Evolutionary conservation across 2,888 invertebrate genomes (phyloP).

Genomic region (Drosophila mimica): DNA sequence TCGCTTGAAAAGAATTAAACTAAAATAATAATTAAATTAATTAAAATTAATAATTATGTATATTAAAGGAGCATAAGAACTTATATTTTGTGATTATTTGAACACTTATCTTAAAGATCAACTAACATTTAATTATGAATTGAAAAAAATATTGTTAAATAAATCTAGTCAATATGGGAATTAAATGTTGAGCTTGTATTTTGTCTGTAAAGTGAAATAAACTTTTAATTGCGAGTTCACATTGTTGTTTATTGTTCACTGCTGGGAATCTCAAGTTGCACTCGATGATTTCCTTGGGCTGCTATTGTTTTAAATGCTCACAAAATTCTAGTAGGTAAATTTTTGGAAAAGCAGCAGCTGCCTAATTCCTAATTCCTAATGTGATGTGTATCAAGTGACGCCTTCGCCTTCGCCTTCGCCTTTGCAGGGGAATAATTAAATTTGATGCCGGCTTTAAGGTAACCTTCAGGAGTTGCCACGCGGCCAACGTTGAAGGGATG

Average conservation of each 20-base stretch:
- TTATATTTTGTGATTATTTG: too few species aligned
- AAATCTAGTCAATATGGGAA: too few species aligned
- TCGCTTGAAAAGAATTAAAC: background rate
- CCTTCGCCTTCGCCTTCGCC: slow-evolving; percentile 24
- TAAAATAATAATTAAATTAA: too few species aligned
- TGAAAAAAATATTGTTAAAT: too few species aligned
- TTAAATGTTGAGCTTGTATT: background rate
- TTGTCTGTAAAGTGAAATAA: background rate
- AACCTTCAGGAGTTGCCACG: slow-evolving; percentile 39
- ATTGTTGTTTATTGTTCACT: background rate
- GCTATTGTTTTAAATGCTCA: slow-evolving; percentile 58
- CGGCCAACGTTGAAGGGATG: background rate
- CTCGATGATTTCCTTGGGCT: slow-evolving; percentile 3
- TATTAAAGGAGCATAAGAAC: background rate
- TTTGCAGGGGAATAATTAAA: slow-evolving; percentile 57
- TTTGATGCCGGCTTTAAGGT: slow-evolving; percentile 59
- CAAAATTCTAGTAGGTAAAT: slow-evolving; percentile 35
- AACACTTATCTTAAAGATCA: too few species aligned
- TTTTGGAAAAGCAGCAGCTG: slow-evolving; percentile 53
- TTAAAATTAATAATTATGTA: too few species aligned
- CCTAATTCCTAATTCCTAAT: slow-evolving; percentile 44
- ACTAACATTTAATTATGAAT: background rate
- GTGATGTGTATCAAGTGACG: slow-evolving; percentile 50
- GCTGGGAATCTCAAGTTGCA: slow-evolving; percentile 5
- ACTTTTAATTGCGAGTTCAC: background rate